Conservation (phyloP, 2,888 invertebrate genomes). For the Epicampocera succincta region DNA sequence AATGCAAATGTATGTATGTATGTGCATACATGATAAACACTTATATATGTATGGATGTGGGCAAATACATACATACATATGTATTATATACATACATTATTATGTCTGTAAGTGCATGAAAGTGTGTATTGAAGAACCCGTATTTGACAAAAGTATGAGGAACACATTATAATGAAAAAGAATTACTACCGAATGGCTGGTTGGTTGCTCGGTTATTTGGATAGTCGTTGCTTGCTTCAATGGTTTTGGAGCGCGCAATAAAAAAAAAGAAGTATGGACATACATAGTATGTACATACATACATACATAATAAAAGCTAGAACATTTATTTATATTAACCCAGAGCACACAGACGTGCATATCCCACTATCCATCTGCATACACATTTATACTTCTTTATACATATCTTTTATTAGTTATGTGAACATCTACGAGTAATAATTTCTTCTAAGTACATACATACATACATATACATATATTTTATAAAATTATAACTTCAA, state of each 20-base stretch:
- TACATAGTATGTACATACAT: no score
- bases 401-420: no score
- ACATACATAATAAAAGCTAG: no score
- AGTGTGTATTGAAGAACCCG: background rate
- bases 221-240: slow-evolving; percentile 48
- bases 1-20: background rate
- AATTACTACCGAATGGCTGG: slow-evolving; percentile 31
- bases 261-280: slow-evolving; percentile 7
- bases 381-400: no score
- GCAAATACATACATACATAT: background rate
- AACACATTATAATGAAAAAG: slow-evolving; percentile 31
- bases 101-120: background rate
- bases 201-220: slow-evolving; percentile 13
- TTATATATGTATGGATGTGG: background rate
- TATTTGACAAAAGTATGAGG: slow-evolving; percentile 33
- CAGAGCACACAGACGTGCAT: no score
- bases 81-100: background rate
- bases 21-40: background rate
- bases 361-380: no score
- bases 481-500: slow-evolving; percentile 20
- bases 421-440: no score
- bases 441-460: background rate
- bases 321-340: no score
- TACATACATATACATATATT: slow-evolving; percentile 13
- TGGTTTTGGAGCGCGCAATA: slow-evolving; percentile 41